Percentiles rank a stretch among this genome's conserved stretches.
Conservation (phyloP, 2,888 invertebrate genomes). For the Clostera curtula region DNA sequence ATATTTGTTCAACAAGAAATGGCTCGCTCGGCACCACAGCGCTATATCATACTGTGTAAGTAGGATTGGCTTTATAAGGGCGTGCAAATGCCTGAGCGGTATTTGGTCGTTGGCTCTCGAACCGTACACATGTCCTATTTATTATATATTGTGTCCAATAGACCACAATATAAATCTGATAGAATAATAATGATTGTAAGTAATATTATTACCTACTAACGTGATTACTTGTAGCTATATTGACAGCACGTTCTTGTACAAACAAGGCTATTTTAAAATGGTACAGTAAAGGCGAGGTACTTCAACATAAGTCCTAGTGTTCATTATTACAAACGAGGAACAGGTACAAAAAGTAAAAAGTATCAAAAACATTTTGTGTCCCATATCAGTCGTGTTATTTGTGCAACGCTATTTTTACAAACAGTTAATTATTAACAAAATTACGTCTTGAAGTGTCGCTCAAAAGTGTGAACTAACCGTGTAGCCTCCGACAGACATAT, state of each 20-base stretch:
- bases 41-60: too few relatives aligned
- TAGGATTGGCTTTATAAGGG: too few relatives aligned
- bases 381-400: constrained; percentile 71
- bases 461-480: constrained; percentile 64
- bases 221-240: too few relatives aligned
- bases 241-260: constrained; percentile 50
- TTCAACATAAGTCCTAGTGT: constrained; percentile 44
- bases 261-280: constrained; percentile 34
- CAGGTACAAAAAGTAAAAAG: constrained; percentile 64
- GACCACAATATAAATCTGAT: too few relatives aligned
- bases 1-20: too few relatives aligned
- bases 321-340: constrained; percentile 54
- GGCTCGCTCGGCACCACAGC: too few relatives aligned
- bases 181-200: too few relatives aligned
- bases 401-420: constrained; percentile 66
- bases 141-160: too few relatives aligned
- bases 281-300: constrained; percentile 50
- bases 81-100: too few relatives aligned
- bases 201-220: too few relatives aligned
- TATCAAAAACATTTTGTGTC: constrained; percentile 73
- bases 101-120: too few relatives aligned
- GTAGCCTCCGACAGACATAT: constrained; percentile 72
- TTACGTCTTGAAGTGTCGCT: constrained; percentile 71
- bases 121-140: too few relatives aligned
- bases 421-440: constrained; percentile 55